Conservation (phyloP, 1,140 invertebrate genomes). For the Muscidifurax raptorellus region DNA sequence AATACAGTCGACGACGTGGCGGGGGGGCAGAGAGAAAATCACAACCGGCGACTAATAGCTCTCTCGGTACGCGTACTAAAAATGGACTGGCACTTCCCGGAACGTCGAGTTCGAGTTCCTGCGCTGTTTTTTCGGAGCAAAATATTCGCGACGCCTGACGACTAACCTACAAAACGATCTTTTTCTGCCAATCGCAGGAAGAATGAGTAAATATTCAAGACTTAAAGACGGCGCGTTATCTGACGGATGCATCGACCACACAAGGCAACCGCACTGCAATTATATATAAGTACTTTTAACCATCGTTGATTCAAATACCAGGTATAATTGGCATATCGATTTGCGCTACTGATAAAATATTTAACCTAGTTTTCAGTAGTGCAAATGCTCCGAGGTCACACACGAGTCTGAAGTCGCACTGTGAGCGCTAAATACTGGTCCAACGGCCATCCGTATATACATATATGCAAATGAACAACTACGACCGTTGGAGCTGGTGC, state of each 20-base stretch:
- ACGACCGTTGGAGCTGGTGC: too few species aligned
- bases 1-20: neutral
- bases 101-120: neutral
- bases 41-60: neutral
- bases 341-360: neutral
- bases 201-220: neutral
- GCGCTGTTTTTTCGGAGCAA: neutral
- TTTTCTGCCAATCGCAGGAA: neutral
- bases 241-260: too few species aligned
- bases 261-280: too few species aligned
- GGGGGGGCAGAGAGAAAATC: neutral
- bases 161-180: neutral
- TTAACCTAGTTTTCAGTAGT: neutral
- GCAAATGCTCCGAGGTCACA: neutral
- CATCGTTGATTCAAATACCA: neutral
- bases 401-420: neutral
- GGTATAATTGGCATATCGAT: neutral
- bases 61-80: neutral
- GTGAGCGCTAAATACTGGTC: neutral
- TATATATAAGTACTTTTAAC: too few species aligned
- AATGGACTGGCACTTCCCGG: slow-evolving; percentile 16
- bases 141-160: neutral
- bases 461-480: neutral
- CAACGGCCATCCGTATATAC: neutral
- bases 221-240: neutral